These are phyloP conservation scores for Albula glossodonta DNA, from an alignment of 2,113 vertebrate genomes.

Conservation along the genomic window DNA sequence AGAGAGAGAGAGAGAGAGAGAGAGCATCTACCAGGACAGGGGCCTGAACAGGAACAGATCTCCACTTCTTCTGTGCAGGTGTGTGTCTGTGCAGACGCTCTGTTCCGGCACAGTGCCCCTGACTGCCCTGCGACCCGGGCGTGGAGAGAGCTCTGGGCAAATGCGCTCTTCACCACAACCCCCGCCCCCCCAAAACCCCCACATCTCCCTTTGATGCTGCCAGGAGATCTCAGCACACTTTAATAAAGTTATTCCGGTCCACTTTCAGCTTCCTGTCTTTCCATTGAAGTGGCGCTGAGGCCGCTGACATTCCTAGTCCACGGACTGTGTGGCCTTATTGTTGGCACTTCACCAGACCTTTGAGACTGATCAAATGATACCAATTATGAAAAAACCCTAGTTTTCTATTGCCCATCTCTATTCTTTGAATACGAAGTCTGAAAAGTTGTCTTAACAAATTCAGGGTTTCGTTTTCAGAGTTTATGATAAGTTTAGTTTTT, in stretches of 20 bases:
- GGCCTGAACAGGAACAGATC: not conserved
- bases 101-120: slow-evolving; percentile 7
- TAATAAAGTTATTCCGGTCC: slow-evolving; percentile 23
- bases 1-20: not conserved
- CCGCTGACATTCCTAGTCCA: not conserved
- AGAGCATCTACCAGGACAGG: not conserved
- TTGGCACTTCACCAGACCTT: not conserved
- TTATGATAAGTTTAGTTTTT: not conserved
- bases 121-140: not conserved
- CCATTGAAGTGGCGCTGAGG: slow-evolving; percentile 9
- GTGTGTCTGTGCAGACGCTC: not conserved
- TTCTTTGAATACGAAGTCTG: not conserved
- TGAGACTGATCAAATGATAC: not conserved
- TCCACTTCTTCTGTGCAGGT: not conserved
- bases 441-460: not conserved
- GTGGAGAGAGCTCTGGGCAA: not conserved
- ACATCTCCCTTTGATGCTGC: not conserved
- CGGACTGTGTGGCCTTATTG: not conserved
- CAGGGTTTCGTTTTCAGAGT: not conserved
- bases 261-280: slow-evolving; percentile 6
- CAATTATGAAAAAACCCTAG: not conserved
- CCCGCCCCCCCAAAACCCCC: not conserved
- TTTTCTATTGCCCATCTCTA: not conserved
- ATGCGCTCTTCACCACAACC: not conserved
- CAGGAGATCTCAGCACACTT: slow-evolving; percentile 38